These are phyloP conservation scores for Antitype chi DNA, from an alignment of 2,888 invertebrate genomes.

Conservation along the genomic window DNA sequence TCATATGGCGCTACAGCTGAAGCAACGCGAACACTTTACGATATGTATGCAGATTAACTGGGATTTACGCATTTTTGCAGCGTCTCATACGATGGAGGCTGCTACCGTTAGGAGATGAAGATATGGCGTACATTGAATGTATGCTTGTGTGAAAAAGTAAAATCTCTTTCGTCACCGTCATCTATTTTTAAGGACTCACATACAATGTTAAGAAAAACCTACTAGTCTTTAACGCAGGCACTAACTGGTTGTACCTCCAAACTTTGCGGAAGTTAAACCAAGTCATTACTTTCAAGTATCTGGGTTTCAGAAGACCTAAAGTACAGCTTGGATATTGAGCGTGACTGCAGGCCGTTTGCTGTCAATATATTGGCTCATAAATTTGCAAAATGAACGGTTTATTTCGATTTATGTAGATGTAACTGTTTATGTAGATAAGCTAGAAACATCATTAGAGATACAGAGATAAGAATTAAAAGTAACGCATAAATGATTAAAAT, in stretches of 20 bases:
- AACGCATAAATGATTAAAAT: neutral
- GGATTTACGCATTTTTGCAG: conserved; percentile 12
- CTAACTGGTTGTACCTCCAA: neutral
- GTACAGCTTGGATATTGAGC: neutral
- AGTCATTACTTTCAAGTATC: neutral
- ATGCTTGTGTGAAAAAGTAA: conserved; percentile 14
- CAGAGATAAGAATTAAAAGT: neutral
- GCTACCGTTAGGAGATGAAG: conserved; percentile 16
- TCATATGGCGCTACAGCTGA: conserved; percentile 9
- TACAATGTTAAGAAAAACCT: neutral
- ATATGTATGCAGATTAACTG: conserved; percentile 4
- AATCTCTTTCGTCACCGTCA: neutral
- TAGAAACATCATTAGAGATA: neutral
- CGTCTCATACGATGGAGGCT: neutral
- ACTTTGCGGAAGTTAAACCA: too few species aligned
- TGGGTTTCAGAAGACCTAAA: neutral
- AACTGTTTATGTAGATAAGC: neutral
- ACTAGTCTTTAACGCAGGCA: neutral
- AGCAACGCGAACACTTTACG: conserved; percentile 21
- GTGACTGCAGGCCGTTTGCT: too few species aligned
- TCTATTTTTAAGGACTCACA: neutral
- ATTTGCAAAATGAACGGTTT: neutral
- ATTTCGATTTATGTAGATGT: too few species aligned
- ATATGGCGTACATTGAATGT: conserved; percentile 15
- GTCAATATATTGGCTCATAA: neutral